Evolutionary conservation across 2,113 vertebrate species (phyloP).

Genomic region (Pachypanchax playfairii): DNA sequence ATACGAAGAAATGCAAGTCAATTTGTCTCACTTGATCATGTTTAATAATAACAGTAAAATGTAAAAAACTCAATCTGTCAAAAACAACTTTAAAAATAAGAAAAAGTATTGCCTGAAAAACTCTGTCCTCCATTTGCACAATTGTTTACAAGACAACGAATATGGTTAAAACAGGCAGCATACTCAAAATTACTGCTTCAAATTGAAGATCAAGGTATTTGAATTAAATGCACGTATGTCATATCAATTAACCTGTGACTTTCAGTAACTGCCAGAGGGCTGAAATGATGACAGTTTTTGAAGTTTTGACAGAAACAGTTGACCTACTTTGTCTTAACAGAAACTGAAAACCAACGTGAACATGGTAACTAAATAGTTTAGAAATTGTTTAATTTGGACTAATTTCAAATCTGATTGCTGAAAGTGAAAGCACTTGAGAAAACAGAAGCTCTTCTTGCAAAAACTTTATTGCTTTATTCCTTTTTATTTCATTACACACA

Average conservation of each 20-base stretch:
- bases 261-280: background rate
- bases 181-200: too few relatives aligned
- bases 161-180: too few relatives aligned
- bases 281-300: slow-evolving; percentile 16
- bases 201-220: too few relatives aligned
- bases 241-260: too few relatives aligned
- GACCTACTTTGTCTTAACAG: slow-evolving; percentile 49
- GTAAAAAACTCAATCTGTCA: too few relatives aligned
- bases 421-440: background rate
- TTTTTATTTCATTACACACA: background rate
- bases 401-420: background rate
- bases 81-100: too few relatives aligned
- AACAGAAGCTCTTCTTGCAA: background rate
- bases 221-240: too few relatives aligned
- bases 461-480: background rate
- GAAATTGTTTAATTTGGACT: background rate
- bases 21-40: background rate
- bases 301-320: slow-evolving; percentile 1
- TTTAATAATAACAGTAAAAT: background rate
- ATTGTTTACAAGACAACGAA: too few relatives aligned
- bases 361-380: background rate
- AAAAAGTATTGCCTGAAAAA: too few relatives aligned
- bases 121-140: too few relatives aligned
- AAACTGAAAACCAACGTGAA: slow-evolving; percentile 12
- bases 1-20: background rate